phyloP scores from a whole-genome alignment of 2,113 vertebrate species.

The Leiothrix lutea region DNA sequence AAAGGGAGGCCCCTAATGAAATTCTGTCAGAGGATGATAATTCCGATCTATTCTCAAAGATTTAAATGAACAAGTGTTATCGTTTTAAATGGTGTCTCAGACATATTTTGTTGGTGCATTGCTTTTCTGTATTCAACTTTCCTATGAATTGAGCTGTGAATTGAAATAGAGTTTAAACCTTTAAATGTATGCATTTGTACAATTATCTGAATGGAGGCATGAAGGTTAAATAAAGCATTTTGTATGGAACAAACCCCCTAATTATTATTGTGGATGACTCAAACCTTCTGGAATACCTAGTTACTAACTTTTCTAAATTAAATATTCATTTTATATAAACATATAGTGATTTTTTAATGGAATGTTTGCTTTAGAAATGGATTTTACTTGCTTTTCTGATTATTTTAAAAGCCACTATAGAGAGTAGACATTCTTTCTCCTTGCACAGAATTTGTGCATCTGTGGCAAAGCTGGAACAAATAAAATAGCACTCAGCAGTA shows the following conservation, averaged over 20 bases:
- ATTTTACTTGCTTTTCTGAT: conserved; percentile 9
- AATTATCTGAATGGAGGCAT: conserved; percentile 99
- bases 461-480: conserved; percentile 20
- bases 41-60: conserved; percentile 88
- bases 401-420: neutral
- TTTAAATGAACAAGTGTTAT: conserved; percentile 89
- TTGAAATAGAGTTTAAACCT: conserved; percentile 97
- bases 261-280: conserved; percentile 74
- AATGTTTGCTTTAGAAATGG: conserved; percentile 36
- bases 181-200: conserved; percentile 98
- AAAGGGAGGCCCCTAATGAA: conserved; percentile 91
- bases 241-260: conserved; percentile 88
- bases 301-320: conserved; percentile 70
- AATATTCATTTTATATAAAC: conserved; percentile 70
- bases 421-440: neutral
- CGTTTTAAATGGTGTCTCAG: conserved; percentile 91
- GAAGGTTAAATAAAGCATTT: conserved; percentile 99
- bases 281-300: conserved; percentile 64
- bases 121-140: conserved; percentile 95
- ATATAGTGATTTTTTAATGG: conserved; percentile 60
- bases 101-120: conserved; percentile 97
- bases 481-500: neutral
- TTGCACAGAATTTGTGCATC: conserved; percentile 3
- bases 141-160: conserved; percentile 99
- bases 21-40: conserved; percentile 87